Base-by-base conservation (phyloP, 2,888 invertebrate species). In the Sepiola atlantica region DNA sequence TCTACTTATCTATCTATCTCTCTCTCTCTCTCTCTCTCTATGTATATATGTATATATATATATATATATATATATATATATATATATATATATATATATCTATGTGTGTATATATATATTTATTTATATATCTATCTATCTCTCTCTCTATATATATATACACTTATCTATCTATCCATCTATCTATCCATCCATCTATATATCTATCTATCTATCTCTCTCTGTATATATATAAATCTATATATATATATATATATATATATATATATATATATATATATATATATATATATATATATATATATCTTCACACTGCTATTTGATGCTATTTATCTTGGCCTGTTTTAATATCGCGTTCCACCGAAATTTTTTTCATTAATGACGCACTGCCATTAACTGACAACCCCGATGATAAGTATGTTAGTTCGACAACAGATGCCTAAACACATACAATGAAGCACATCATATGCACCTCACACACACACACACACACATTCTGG, bases 251-350 rank as follows among this genome's bases (percentile, higher is more conserved):
- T 90, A 90, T 21, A n/a, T 90, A n/a, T 16, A 90, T 21, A 90
- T 90, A n/a, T 90, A 90, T 21, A n/a, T 28, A 90, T 90, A 90
- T 90, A 90, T 90, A 90, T 28, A 90, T 90, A 24, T n/a, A 90
- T 90, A 24, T 90, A 90, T 28, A 24, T 90, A 90, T 90, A 90
- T 90, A 90, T 28, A 90, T 90, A 24, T n/a, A 90, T 90, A 24
- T 90, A 90, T 28, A 24, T 90, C 28, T 90, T n/a, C 18, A 90
- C 32, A 90, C 18, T n/a, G 28, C 14, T 90, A 2, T 12, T 16
- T 24, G 35, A 32, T 16, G n/a, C n/a, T 90, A 90, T 90, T 1
- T 24, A 90, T 90, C 14, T 90, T 32, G 2, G 45, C 8, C 45
- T 45, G 45, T 45, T 45, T 45, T 45, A 45, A 45, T 45, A 45